Percentiles rank a stretch among this genome's conserved stretches.
These are phyloP conservation scores for Drosophila miranda DNA, from an alignment of 1,140 invertebrate genomes.

Conservation along the genomic window DNA sequence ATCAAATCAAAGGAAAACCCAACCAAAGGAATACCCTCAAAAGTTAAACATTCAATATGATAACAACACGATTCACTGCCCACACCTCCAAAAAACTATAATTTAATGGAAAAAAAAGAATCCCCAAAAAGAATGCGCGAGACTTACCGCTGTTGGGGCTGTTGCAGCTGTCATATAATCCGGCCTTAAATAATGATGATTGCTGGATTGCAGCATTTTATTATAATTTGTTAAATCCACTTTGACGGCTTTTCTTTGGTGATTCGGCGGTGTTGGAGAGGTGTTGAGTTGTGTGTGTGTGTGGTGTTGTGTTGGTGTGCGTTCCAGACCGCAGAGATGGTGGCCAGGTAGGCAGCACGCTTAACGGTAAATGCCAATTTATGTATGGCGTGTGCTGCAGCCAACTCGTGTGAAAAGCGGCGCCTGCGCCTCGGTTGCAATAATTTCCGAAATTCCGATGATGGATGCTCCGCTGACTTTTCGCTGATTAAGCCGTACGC, in stretches of 20 bases:
- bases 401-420: constrained; percentile 74
- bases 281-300: constrained; percentile 35
- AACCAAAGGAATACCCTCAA: no score
- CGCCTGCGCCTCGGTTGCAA: constrained; percentile 59
- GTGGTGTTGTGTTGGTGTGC: constrained; percentile 7
- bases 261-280: constrained; percentile 42
- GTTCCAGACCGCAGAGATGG: constrained; percentile 13
- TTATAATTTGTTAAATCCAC: constrained; percentile 83
- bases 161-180: constrained; percentile 93
- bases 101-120: not conserved
- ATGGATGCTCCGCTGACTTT: constrained; percentile 29
- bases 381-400: constrained; percentile 41
- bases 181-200: constrained; percentile 93
- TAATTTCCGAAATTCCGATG: constrained; percentile 19
- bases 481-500: constrained; percentile 52
- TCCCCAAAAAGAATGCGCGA: not conserved
- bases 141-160: constrained; percentile 92
- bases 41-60: no score
- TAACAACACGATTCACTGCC: not conserved
- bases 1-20: no score
- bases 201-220: constrained; percentile 91
- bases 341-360: constrained; percentile 23
- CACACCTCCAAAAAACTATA: not conserved
- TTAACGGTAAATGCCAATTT: constrained; percentile 60
- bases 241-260: constrained; percentile 80